A percentile compares a stretch with the other conserved stretches of the same genome.
These are phyloP conservation scores for Tautogolabrus adspersus DNA, from an alignment of 2,113 vertebrate genomes.

Conservation along the genomic window DNA sequence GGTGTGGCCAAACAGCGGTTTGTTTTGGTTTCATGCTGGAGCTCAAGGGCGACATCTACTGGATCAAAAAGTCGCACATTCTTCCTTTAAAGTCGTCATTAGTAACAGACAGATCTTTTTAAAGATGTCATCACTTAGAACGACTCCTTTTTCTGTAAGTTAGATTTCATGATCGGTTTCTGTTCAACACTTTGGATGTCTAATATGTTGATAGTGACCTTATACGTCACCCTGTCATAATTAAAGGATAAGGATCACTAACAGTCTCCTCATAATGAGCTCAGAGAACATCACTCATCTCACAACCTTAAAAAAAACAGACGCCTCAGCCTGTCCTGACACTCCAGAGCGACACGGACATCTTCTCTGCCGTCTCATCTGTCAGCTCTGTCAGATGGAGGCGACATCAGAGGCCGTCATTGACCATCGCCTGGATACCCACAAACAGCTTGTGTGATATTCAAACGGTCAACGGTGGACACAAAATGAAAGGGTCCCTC, in stretches of 20 bases:
- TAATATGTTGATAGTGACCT: background rate
- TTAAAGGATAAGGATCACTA: slow-evolving; percentile 20
- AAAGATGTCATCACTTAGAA: too few relatives aligned
- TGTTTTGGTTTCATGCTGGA: too few relatives aligned
- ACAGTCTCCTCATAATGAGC: slow-evolving; percentile 60
- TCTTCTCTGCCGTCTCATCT: slow-evolving; percentile 28
- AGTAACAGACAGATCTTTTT: too few relatives aligned
- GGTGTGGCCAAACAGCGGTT: too few relatives aligned
- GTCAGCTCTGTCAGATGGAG: slow-evolving; percentile 52
- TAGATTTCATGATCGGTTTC: background rate
- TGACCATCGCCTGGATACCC: slow-evolving; percentile 48
- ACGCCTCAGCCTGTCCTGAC: slow-evolving; percentile 38
- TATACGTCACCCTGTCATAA: background rate
- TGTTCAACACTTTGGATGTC: background rate
- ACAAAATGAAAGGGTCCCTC: slow-evolving; percentile 32
- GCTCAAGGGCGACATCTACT: too few relatives aligned
- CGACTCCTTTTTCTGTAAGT: too few relatives aligned
- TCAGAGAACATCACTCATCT: slow-evolving; percentile 58
- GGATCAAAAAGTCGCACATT: too few relatives aligned
- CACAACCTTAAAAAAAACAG: slow-evolving; percentile 25
- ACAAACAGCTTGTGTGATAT: slow-evolving; percentile 42
- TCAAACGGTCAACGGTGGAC: slow-evolving; percentile 52
- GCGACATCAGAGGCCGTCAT: slow-evolving; percentile 37
- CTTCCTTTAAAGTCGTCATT: too few relatives aligned
- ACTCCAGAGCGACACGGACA: slow-evolving; percentile 34